phyloP scores from a whole-genome alignment of 2,113 vertebrate species.

The Chrysochloris asiatica region DNA sequence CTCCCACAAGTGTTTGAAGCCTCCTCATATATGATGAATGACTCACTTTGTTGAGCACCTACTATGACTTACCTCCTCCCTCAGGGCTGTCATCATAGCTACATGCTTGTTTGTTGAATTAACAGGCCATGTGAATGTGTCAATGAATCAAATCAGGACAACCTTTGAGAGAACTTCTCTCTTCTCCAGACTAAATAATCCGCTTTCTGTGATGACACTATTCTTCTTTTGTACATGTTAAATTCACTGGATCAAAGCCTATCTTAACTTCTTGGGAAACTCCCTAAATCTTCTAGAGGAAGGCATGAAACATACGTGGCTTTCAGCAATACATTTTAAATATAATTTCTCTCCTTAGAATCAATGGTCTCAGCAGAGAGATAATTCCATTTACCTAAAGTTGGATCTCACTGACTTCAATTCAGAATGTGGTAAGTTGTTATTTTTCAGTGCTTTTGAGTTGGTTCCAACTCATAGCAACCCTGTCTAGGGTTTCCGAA shows the following conservation, averaged over 20 bases:
- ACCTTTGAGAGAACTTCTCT: constrained; percentile 26
- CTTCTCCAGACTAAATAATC: constrained; percentile 17
- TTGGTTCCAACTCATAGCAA: too few species aligned
- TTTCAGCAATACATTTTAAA: constrained; percentile 11
- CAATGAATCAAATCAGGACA: background rate
- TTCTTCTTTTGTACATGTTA: background rate
- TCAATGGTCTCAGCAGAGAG: constrained; percentile 15
- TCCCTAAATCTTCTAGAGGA: background rate
- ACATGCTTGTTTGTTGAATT: background rate
- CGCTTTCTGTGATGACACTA: background rate
- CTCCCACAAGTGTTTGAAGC: too few species aligned
- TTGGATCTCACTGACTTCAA: background rate
- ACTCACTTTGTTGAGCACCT: background rate
- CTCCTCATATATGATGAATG: background rate
- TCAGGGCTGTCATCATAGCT: background rate
- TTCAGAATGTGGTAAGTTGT: too few species aligned
- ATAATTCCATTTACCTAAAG: background rate
- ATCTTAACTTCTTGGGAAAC: constrained; percentile 7
- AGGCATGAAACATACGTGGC: background rate
- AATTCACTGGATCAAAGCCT: constrained; percentile 10
- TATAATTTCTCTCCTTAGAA: constrained; percentile 14
- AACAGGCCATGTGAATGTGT: too few species aligned
- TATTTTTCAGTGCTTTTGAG: too few species aligned
- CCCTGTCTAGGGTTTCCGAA: too few species aligned
- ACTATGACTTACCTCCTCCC: background rate